Evolutionary conservation across 2,797 vertebrate species (phyloP).

Genomic region (Gobio occitaniae): DNA sequence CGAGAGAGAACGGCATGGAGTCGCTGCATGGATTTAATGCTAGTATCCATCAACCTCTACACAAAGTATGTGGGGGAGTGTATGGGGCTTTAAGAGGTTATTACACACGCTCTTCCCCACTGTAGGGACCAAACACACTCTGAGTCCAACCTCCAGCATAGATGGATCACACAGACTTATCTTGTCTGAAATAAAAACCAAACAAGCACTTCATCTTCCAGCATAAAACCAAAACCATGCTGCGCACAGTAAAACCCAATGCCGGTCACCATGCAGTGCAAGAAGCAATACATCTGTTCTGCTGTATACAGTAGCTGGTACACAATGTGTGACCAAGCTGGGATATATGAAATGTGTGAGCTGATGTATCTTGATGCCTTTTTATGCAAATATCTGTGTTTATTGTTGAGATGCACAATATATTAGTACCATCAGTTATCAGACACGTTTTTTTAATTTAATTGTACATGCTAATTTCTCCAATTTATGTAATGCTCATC

Average conservation of each 20-base stretch:
- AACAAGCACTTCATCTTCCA: conserved; percentile 62
- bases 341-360: background rate
- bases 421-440: background rate
- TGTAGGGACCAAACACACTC: conserved; percentile 48
- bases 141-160: conserved; percentile 28
- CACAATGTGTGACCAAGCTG: background rate
- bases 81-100: conserved; percentile 43
- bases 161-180: conserved; percentile 62
- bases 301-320: conserved; percentile 20
- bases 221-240: conserved; percentile 21
- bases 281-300: conserved; percentile 13
- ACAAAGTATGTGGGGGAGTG: conserved; percentile 45
- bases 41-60: conserved; percentile 54
- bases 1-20: conserved; percentile 25
- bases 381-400: conserved; percentile 12
- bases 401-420: background rate
- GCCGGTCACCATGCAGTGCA: background rate
- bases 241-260: background rate
- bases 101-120: conserved; percentile 41
- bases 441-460: background rate
- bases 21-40: conserved; percentile 48
- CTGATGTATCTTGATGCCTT: background rate
- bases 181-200: conserved; percentile 59
- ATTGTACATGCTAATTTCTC: background rate
- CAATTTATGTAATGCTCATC: background rate